phyloP scores from a whole-genome alignment of 92 coral and sea anemone species.

The Galaxea fascicularis region DNA sequence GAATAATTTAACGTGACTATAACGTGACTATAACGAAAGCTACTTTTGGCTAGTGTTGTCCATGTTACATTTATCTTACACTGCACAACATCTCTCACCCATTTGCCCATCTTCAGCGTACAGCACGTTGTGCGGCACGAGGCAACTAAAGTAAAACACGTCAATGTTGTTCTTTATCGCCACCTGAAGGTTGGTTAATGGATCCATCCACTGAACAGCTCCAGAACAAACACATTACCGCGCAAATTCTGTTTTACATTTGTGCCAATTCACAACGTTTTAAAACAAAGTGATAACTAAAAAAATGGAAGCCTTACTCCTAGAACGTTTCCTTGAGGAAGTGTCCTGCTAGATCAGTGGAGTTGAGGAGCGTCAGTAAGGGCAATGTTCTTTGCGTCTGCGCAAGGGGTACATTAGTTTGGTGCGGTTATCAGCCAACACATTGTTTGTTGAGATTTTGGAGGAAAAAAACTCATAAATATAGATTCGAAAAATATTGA shows the following conservation, averaged over 20 bases:
- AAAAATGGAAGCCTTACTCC: too few species aligned
- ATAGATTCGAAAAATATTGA: too few species aligned
- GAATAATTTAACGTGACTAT: not conserved
- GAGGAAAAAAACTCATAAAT: too few species aligned
- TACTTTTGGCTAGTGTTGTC: not conserved
- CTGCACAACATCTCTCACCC: constrained; percentile 62
- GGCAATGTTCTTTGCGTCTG: not conserved
- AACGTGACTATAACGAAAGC: not conserved
- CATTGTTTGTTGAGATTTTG: too few species aligned
- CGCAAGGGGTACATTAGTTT: too few species aligned
- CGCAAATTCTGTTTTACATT: too few species aligned
- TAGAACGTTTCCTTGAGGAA: not conserved
- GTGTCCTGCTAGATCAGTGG: not conserved
- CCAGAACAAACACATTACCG: constrained; percentile 45
- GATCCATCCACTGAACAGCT: constrained; percentile 96
- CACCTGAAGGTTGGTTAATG: constrained; percentile 92
- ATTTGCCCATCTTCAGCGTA: constrained; percentile 89
- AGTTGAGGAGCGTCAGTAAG: not conserved
- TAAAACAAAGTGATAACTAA: too few species aligned
- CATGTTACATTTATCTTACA: not conserved
- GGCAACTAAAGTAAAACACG: constrained; percentile 94
- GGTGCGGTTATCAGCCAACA: too few species aligned
- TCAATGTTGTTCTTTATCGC: constrained; percentile 95
- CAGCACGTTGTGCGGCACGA: constrained; percentile 86
- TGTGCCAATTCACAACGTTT: too few species aligned